Percentiles rank a stretch among this genome's conserved stretches.
Evolutionary conservation across 2,888 invertebrate genomes (phyloP).

Genomic region (Brassicogethes aeneus): DNA sequence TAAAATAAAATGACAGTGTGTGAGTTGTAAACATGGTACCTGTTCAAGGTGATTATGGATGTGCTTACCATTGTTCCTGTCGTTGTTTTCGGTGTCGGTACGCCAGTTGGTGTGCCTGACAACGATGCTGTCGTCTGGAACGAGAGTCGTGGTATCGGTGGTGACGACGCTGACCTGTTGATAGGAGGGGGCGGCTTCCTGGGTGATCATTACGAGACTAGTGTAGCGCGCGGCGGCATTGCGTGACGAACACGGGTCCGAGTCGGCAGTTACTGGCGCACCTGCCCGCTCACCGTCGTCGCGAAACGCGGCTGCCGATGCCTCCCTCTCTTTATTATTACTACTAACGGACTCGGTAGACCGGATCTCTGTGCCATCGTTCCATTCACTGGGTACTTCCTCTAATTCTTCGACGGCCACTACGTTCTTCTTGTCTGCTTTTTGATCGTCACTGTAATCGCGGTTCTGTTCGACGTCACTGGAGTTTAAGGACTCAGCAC

Average conservation of each 20-base stretch:
- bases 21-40: too few species aligned
- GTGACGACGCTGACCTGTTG: slow-evolving; percentile 65
- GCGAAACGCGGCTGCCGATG: slow-evolving; percentile 25
- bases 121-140: slow-evolving; percentile 49
- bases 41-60: not conserved
- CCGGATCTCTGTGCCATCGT: slow-evolving; percentile 31
- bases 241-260: slow-evolving; percentile 24
- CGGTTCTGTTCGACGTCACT: slow-evolving; percentile 28
- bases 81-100: slow-evolving; percentile 27
- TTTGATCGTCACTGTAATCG: slow-evolving; percentile 8
- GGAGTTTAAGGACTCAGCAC: slow-evolving; percentile 34
- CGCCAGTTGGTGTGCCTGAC: slow-evolving; percentile 59
- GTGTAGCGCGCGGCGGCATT: slow-evolving; percentile 63
- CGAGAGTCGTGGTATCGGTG: slow-evolving; percentile 64
- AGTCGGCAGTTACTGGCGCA: slow-evolving; percentile 36
- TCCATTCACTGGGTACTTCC: slow-evolving; percentile 23
- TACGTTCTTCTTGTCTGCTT: slow-evolving; percentile 4
- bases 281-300: slow-evolving; percentile 40
- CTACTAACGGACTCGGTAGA: slow-evolving; percentile 32
- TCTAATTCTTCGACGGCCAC: not conserved
- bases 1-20: too few species aligned
- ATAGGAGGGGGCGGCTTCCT: slow-evolving; percentile 47
- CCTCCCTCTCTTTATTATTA: slow-evolving; percentile 31
- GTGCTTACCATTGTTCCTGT: slow-evolving; percentile 14
- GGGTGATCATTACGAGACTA: slow-evolving; percentile 85